Evolutionary conservation across 2,797 vertebrate species (phyloP).

Genomic region (Allobates femoralis): DNA sequence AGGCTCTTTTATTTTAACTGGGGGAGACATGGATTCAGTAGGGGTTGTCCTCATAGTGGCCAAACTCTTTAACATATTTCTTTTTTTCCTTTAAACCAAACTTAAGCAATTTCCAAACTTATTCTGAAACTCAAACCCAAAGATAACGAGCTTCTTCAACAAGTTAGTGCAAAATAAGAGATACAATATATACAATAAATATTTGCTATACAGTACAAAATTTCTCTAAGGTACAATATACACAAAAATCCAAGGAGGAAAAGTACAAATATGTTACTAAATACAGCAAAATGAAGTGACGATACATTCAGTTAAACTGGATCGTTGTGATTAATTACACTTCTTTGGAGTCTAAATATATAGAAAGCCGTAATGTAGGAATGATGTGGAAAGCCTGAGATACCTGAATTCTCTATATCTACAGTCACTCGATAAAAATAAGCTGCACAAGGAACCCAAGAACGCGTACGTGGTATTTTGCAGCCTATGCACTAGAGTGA

Average conservation of each 20-base stretch:
- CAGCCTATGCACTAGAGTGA: constrained; percentile 55
- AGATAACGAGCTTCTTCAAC: neutral
- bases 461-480: constrained; percentile 1
- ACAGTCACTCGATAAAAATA: constrained; percentile 60
- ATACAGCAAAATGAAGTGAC: constrained; percentile 70
- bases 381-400: constrained; percentile 64
- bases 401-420: constrained; percentile 54
- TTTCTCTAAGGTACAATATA: constrained; percentile 71
- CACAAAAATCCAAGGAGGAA: constrained; percentile 68
- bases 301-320: constrained; percentile 80
- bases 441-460: constrained; percentile 34
- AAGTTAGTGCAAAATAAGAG: constrained; percentile 60
- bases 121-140: neutral
- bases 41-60: too few relatives aligned
- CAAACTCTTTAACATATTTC: too few relatives aligned
- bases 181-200: constrained; percentile 62
- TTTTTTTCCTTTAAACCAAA: neutral
- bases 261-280: constrained; percentile 73
- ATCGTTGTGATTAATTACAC: constrained; percentile 58
- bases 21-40: too few relatives aligned
- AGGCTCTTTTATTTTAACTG: too few relatives aligned
- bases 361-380: constrained; percentile 58
- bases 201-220: constrained; percentile 69
- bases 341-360: constrained; percentile 65
- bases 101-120: neutral